Percentiles rank a stretch among this genome's conserved stretches.
Conservation (phyloP, 2,113 vertebrate genomes). For the Ciconia boyciana region DNA sequence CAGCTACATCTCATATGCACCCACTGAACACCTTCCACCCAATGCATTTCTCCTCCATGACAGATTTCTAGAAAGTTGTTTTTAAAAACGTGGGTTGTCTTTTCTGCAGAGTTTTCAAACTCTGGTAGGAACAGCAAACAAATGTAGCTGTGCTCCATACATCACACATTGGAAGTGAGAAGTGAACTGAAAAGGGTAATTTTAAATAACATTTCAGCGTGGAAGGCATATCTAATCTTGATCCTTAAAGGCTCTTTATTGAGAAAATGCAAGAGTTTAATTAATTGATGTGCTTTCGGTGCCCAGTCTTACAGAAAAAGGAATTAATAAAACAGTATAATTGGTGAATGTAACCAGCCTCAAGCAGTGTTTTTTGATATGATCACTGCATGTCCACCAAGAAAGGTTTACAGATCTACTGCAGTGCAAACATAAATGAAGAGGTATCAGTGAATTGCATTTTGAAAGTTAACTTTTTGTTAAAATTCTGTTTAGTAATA, state of each 20-base stretch:
- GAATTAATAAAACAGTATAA: background rate
- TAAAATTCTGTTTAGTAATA: background rate
- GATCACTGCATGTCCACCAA: background rate
- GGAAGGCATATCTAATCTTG: background rate
- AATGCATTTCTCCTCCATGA: background rate
- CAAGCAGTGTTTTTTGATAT: background rate
- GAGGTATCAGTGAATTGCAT: background rate
- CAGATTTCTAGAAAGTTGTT: background rate
- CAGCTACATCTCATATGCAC: background rate
- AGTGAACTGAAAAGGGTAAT: background rate
- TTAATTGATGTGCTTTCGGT: background rate
- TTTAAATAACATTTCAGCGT: background rate
- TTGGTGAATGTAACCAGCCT: background rate
- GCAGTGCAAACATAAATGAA: background rate
- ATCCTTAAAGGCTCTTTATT: background rate
- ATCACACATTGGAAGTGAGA: background rate
- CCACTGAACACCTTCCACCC: background rate
- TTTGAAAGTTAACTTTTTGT: background rate
- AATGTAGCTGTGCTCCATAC: background rate
- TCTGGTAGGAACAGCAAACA: conserved; percentile 10
- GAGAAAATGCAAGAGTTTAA: background rate
- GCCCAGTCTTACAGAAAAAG: background rate
- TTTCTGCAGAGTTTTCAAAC: background rate
- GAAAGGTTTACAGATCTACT: background rate
- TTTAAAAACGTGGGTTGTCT: background rate